Percentiles rank a stretch among this genome's conserved stretches.
phyloP scores from a whole-genome alignment of 2,888 invertebrate species.

The Parnassius orleans region DNA sequence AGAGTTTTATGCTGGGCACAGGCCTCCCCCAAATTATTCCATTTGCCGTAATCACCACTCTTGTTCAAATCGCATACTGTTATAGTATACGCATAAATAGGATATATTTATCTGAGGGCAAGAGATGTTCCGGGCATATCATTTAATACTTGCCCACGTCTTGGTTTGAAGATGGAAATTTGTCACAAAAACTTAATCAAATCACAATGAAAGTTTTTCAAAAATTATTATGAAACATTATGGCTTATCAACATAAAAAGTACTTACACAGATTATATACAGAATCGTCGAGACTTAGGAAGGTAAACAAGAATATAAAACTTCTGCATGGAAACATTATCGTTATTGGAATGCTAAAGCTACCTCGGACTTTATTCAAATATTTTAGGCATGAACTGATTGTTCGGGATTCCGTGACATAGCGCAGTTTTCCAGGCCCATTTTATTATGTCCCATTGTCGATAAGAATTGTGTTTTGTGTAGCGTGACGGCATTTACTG shows the following conservation, averaged over 20 bases:
- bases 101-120: too few species aligned
- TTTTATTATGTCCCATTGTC: constrained; percentile 48
- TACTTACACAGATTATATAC: not conserved
- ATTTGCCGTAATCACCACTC: too few species aligned
- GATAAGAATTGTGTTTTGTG: constrained; percentile 42
- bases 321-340: constrained; percentile 6
- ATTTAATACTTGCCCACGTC: too few species aligned
- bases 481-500: constrained; percentile 20
- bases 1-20: too few species aligned
- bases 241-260: not conserved
- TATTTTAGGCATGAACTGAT: constrained; percentile 34
- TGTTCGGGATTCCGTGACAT: constrained; percentile 54
- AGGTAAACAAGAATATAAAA: constrained; percentile 4
- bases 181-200: too few species aligned
- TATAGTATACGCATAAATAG: too few species aligned
- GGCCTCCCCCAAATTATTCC: too few species aligned
- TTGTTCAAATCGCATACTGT: too few species aligned
- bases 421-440: constrained; percentile 45
- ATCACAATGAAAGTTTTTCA: too few species aligned
- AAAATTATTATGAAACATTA: too few species aligned
- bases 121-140: too few species aligned
- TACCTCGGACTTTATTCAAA: constrained; percentile 12
- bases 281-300: not conserved
- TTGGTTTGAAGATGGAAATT: too few species aligned
- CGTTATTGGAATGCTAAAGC: constrained; percentile 10